Conservation (phyloP, 2,113 vertebrate species). For the Gorsachius goisagi region DNA sequence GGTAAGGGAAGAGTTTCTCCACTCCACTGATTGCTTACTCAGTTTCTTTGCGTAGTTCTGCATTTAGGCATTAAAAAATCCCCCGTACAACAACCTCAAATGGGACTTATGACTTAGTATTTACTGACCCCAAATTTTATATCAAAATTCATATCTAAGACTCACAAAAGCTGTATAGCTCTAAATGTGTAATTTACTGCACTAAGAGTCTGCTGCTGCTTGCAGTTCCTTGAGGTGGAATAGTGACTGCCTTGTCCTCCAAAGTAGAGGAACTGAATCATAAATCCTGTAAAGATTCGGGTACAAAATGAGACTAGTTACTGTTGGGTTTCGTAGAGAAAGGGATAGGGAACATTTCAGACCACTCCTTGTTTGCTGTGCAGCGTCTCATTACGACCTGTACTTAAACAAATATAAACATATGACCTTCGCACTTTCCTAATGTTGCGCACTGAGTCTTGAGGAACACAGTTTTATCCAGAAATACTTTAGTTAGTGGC, state of each 20-base stretch:
- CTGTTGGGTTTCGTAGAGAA: background rate
- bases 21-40: background rate
- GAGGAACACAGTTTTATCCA: background rate
- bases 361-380: background rate
- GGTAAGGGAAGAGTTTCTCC: background rate
- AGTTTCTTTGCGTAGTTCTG: background rate
- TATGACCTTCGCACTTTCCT: background rate
- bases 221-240: background rate
- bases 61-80: background rate
- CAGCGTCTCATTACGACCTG: background rate
- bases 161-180: background rate
- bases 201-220: background rate
- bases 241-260: background rate
- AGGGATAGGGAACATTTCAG: background rate
- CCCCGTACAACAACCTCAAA: background rate
- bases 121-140: background rate
- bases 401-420: background rate
- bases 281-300: background rate
- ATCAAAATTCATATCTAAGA: background rate
- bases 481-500: background rate
- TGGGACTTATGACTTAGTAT: background rate
- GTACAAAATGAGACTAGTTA: background rate
- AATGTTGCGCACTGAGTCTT: background rate
- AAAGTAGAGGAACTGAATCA: background rate
- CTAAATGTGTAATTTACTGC: background rate